Evolutionary conservation across 2,888 invertebrate species (phyloP).

Genomic region (Ochlodes sylvanus): DNA sequence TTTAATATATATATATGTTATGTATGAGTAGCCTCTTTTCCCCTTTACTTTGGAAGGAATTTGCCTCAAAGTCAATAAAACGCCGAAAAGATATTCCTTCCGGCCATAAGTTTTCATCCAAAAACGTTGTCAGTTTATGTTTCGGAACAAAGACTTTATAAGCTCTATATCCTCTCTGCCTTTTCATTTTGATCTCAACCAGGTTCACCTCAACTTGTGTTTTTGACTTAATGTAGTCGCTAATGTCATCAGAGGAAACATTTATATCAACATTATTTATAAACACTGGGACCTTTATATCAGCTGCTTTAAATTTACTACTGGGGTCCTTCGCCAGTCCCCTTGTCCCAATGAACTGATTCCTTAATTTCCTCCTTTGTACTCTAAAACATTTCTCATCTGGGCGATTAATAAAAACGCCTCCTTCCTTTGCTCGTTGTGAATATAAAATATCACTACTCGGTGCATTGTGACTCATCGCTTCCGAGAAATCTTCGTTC

Average conservation of each 20-base stretch:
- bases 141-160: constrained; percentile 9
- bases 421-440: constrained; percentile 2
- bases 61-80: constrained; percentile 12
- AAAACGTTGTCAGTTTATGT: neutral
- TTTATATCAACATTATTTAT: neutral
- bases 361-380: constrained; percentile 12
- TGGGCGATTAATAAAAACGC: constrained; percentile 5
- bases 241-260: neutral
- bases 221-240: neutral
- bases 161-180: neutral
- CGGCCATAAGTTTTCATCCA: constrained; percentile 18
- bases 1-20: neutral
- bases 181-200: constrained; percentile 4
- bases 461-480: constrained; percentile 9
- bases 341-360: constrained; percentile 9
- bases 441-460: constrained; percentile 1
- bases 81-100: constrained; percentile 15
- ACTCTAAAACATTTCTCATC: constrained; percentile 8
- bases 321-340: constrained; percentile 3
- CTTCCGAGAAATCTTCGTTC: constrained; percentile 4
- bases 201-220: neutral
- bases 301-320: constrained; percentile 10
- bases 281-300: constrained; percentile 3
- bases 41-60: neutral
- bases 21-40: neutral